Conservation (phyloP, 2,888 invertebrate species). For the Metacarcinus magister region DNA sequence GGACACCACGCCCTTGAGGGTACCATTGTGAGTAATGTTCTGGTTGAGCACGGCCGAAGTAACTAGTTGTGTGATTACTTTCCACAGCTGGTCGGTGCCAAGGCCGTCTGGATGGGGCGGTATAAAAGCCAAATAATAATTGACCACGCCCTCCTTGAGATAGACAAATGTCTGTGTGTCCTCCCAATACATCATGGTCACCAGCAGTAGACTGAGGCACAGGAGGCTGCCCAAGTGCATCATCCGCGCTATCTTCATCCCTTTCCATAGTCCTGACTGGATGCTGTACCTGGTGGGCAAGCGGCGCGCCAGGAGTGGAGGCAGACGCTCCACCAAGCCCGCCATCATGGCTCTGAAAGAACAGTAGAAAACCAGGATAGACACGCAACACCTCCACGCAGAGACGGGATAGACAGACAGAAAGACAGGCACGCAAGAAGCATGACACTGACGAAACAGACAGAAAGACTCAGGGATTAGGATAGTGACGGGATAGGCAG, state of each 20-base stretch:
- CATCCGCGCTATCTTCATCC: neutral
- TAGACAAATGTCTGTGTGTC: neutral
- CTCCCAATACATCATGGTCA: neutral
- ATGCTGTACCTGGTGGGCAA: neutral
- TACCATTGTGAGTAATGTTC: conserved; percentile 43
- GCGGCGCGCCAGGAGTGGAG: neutral
- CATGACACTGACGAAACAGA: neutral
- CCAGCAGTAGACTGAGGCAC: neutral
- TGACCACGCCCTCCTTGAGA: neutral
- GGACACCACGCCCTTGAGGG: conserved; percentile 46
- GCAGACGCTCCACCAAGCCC: neutral
- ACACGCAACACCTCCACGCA: neutral
- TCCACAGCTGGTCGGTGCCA: conserved; percentile 31
- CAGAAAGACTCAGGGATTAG: neutral
- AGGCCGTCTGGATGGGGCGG: conserved; percentile 19
- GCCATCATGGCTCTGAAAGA: neutral
- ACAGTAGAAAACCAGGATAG: neutral
- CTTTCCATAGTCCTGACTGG: neutral
- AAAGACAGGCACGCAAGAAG: neutral
- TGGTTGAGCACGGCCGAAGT: neutral
- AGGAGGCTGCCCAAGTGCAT: neutral
- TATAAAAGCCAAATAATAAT: neutral
- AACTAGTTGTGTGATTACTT: neutral
- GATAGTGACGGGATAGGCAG: too few relatives aligned
- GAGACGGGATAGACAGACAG: neutral